Evolutionary conservation across 2,888 invertebrate genomes (phyloP).

Genomic region (Macrophya annulata): DNA sequence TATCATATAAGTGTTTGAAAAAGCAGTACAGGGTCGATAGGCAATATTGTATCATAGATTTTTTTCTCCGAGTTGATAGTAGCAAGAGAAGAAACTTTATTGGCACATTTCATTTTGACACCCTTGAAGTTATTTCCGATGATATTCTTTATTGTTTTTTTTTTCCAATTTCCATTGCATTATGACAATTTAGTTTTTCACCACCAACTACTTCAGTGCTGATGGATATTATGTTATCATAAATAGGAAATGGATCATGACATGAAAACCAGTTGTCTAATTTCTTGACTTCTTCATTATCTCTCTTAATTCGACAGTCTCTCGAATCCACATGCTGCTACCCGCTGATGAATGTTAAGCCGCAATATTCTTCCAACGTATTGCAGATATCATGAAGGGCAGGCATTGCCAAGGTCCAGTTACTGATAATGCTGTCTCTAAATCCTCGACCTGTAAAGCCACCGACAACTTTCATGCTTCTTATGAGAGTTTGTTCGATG

Average conservation of each 20-base stretch:
- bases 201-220: not conserved
- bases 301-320: not conserved
- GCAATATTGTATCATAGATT: not conserved
- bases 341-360: not conserved
- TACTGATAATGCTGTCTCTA: not conserved
- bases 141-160: constrained; percentile 30
- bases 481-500: not conserved
- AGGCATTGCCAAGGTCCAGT: constrained; percentile 4
- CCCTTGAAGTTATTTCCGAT: constrained; percentile 40
- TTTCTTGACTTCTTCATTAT: not conserved
- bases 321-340: not conserved
- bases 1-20: constrained; percentile 54
- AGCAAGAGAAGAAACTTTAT: constrained; percentile 10
- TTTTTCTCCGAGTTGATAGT: not conserved
- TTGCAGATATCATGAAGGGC: not conserved
- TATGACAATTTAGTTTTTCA: constrained; percentile 20
- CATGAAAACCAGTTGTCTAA: not conserved
- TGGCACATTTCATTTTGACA: constrained; percentile 46
- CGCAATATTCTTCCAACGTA: not conserved
- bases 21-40: constrained; percentile 44
- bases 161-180: constrained; percentile 35
- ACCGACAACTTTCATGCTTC: constrained; percentile 10
- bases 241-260: not conserved
- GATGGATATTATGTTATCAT: no score
- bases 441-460: not conserved